phyloP scores from a whole-genome alignment of 2,113 vertebrate genomes.

The Lophius piscatorius region DNA sequence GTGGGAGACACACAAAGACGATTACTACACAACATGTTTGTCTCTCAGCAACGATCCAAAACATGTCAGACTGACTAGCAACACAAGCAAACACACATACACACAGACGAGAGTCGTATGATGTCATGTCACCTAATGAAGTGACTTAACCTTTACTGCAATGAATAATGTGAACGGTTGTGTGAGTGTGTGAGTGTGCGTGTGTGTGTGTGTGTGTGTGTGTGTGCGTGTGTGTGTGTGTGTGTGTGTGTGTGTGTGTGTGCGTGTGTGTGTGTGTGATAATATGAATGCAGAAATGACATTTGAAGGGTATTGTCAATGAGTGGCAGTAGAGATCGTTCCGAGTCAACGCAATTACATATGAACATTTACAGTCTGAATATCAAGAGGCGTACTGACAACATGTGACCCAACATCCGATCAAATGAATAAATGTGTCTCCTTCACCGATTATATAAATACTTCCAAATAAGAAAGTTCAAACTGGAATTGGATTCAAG shows the following conservation, averaged over 20 bases:
- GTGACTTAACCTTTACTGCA: constrained; percentile 62
- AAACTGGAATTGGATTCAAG: constrained; percentile 38
- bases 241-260: not conserved
- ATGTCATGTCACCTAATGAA: constrained; percentile 46
- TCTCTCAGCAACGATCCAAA: constrained; percentile 66
- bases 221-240: constrained; percentile 2
- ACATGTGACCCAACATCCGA: too few species aligned
- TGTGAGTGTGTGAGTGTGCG: too few species aligned
- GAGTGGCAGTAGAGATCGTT: constrained; percentile 5
- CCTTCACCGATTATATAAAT: too few species aligned
- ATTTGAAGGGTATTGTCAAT: constrained; percentile 39
- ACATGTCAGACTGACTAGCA: constrained; percentile 30
- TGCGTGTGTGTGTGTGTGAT: constrained; percentile 9
- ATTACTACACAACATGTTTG: constrained; percentile 40
- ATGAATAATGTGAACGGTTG: constrained; percentile 48
- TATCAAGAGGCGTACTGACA: too few species aligned
- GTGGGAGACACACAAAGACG: constrained; percentile 11
- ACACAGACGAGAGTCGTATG: constrained; percentile 40
- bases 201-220: constrained; percentile 3
- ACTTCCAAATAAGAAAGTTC: constrained; percentile 29
- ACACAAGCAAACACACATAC: constrained; percentile 1
- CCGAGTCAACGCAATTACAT: not conserved
- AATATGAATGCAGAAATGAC: constrained; percentile 48
- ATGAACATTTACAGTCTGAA: constrained; percentile 12
- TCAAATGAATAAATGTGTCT: too few species aligned